Conservation (phyloP, 1,140 invertebrate species). For the Bemisia tabaci region DNA sequence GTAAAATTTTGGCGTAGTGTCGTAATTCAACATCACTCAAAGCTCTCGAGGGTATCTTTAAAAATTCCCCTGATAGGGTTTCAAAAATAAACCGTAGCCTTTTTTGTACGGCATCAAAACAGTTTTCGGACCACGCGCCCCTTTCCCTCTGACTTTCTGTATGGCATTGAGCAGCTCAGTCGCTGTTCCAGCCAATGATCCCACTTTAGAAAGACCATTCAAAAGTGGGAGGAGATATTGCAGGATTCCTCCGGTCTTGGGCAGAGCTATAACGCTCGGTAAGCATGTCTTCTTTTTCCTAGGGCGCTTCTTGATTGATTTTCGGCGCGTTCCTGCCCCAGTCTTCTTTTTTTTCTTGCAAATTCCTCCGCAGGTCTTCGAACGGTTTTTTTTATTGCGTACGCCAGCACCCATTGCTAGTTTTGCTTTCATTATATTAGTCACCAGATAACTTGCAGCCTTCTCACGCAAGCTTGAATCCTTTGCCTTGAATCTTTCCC, state of each 20-base stretch:
- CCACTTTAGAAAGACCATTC: not conserved
- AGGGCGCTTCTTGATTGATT: too few species aligned
- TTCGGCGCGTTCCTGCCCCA: too few species aligned
- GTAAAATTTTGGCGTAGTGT: not conserved
- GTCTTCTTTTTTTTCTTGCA: too few species aligned
- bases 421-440: conserved; percentile 27
- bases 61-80: not conserved
- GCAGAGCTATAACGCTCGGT: not conserved
- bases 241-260: not conserved
- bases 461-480: conserved; percentile 28
- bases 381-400: too few species aligned
- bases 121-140: not conserved
- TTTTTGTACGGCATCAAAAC: not conserved
- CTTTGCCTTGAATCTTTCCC: conserved; percentile 27
- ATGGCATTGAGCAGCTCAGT: not conserved
- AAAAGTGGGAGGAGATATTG: conserved; percentile 5
- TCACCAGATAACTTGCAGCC: conserved; percentile 22
- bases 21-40: not conserved
- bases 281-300: not conserved
- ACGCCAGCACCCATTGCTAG: conserved; percentile 18
- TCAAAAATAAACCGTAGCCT: not conserved
- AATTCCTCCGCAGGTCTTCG: too few species aligned
- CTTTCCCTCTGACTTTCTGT: not conserved
- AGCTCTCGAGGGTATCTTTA: not conserved
- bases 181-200: not conserved